Percentiles rank a stretch among this genome's conserved stretches.
Conservation (phyloP, 2,888 invertebrate genomes). For the Phyllotreta cruciferae region DNA sequence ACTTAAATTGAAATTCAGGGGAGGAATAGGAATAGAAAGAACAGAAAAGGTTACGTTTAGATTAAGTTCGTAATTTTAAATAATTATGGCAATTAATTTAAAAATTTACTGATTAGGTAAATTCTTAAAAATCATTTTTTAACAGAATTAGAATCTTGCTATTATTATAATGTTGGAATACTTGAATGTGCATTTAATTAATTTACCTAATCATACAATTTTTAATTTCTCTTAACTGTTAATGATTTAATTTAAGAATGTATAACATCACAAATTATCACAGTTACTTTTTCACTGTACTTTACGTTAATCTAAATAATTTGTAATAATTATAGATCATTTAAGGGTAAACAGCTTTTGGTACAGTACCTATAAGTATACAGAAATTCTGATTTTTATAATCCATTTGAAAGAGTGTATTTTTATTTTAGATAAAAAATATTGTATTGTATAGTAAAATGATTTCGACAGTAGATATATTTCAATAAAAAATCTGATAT, state of each 20-base stretch:
- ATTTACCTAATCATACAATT: not conserved
- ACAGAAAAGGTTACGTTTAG: too few relatives aligned
- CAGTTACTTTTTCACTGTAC: conserved; percentile 16
- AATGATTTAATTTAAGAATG: conserved; percentile 12
- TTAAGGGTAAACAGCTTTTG: too few relatives aligned
- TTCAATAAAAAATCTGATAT: too few relatives aligned
- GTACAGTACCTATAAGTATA: too few relatives aligned
- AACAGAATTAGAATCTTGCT: not conserved
- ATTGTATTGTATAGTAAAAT: too few relatives aligned
- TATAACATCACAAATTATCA: conserved; percentile 21
- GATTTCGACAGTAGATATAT: too few relatives aligned
- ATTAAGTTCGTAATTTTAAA: conserved; percentile 4
- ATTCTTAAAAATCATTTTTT: not conserved
- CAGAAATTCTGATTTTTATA: too few relatives aligned
- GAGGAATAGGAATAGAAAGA: too few relatives aligned
- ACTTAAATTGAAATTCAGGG: too few relatives aligned
- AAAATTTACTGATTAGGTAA: not conserved
- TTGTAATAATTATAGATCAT: not conserved
- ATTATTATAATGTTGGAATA: too few relatives aligned
- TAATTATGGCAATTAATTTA: not conserved
- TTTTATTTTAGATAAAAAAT: too few relatives aligned
- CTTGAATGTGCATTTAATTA: not conserved
- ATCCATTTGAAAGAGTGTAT: too few relatives aligned
- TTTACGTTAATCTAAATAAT: conserved; percentile 7
- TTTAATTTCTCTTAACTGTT: not conserved